These are phyloP conservation scores for Ypsolopha sequella DNA, from an alignment of 2,888 invertebrate species.

Conservation along the genomic window DNA sequence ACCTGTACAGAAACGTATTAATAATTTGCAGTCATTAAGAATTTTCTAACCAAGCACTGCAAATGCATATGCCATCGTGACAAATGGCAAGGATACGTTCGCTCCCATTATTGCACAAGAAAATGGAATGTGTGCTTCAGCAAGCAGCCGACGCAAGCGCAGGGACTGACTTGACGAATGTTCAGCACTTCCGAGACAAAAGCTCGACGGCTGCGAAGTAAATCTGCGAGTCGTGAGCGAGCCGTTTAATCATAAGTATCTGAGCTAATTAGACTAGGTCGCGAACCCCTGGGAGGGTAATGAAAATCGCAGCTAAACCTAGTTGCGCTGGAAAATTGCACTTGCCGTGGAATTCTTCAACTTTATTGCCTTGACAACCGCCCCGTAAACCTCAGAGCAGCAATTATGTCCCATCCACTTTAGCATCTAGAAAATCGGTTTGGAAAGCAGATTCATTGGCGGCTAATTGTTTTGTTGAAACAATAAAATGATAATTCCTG, in stretches of 20 bases:
- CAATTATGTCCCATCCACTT: conserved; percentile 17
- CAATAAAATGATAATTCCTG: not conserved
- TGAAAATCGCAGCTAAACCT: conserved; percentile 64
- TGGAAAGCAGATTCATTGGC: not conserved
- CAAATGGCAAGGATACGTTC: conserved; percentile 14
- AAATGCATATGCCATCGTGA: not conserved
- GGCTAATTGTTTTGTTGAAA: not conserved
- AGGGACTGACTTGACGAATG: conserved; percentile 37
- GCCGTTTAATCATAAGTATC: conserved; percentile 66
- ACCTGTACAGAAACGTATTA: no score
- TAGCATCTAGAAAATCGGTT: conserved; percentile 4
- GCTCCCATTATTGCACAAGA: conserved; percentile 19
- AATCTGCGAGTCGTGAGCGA: conserved; percentile 62
- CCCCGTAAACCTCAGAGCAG: conserved; percentile 13
- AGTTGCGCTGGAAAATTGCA: conserved; percentile 55
- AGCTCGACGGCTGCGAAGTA: conserved; percentile 51
- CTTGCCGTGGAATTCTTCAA: conserved; percentile 43
- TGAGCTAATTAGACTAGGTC: conserved; percentile 66
- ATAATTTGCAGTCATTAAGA: no score
- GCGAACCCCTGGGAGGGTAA: conserved; percentile 59
- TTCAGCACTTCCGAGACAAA: conserved; percentile 45
- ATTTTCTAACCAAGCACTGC: not conserved
- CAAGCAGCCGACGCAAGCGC: conserved; percentile 19
- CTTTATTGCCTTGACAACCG: conserved; percentile 31
- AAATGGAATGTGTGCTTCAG: conserved; percentile 23